These are phyloP conservation scores for Micronisus gabar DNA, from an alignment of 2,113 vertebrate species.

Conservation along the genomic window DNA sequence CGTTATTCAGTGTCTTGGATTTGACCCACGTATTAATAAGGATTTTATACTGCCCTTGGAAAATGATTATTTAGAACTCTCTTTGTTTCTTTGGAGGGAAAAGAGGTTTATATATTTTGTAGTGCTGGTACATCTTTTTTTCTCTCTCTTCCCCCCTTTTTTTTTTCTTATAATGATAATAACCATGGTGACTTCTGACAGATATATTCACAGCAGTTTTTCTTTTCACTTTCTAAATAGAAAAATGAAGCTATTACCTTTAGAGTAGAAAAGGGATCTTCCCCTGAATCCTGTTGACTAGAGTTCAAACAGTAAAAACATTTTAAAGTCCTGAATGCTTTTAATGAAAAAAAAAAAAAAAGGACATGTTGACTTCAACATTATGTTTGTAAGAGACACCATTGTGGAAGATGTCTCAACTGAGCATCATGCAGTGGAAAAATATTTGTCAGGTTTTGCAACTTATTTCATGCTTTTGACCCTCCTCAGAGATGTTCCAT, in stretches of 20 bases:
- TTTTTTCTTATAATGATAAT: background rate
- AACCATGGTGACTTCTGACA: background rate
- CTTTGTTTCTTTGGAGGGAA: background rate
- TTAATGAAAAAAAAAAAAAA: background rate
- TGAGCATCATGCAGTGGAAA: background rate
- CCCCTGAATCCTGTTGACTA: background rate
- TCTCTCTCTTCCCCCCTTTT: background rate
- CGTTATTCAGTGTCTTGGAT: background rate
- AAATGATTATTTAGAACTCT: background rate
- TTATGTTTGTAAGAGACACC: background rate
- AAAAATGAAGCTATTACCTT: background rate
- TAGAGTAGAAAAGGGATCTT: background rate
- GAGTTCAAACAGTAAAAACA: background rate
- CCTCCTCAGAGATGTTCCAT: background rate
- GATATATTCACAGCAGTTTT: background rate
- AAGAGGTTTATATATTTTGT: background rate
- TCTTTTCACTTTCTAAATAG: background rate
- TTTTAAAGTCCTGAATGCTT: background rate
- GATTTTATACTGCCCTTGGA: background rate
- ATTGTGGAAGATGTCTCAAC: background rate
- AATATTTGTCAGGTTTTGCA: background rate
- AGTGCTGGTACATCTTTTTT: background rate
- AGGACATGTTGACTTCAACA: background rate
- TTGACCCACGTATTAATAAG: background rate
- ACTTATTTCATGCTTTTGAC: background rate